Conservation (phyloP, 2,113 vertebrate genomes). For the Trogon surrucura region DNA sequence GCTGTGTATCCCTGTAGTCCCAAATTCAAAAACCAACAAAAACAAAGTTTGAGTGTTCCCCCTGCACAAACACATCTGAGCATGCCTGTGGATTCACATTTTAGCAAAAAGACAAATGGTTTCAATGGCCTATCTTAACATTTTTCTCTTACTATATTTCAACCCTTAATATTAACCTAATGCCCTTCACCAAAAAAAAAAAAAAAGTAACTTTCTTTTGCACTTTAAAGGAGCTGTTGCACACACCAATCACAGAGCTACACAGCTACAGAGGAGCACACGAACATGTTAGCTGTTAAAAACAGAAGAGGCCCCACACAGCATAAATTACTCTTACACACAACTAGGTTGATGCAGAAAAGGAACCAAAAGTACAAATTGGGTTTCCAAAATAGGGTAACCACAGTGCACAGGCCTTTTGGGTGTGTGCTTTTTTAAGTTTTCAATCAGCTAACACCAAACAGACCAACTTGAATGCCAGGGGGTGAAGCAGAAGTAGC, state of each 20-base stretch:
- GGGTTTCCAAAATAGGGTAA: neutral
- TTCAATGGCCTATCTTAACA: accelerated
- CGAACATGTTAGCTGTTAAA: accelerated
- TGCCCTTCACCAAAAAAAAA: too few species aligned
- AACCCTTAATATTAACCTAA: neutral
- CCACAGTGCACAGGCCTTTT: neutral
- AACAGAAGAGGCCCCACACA: accelerated
- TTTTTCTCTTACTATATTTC: neutral
- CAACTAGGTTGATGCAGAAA: neutral
- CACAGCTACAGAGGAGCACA: accelerated
- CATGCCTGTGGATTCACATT: neutral
- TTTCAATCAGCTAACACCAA: neutral
- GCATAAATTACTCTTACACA: neutral
- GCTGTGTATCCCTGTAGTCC: neutral
- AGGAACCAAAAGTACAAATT: neutral
- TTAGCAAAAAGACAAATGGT: neutral
- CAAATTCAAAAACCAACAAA: neutral
- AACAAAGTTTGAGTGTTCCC: neutral
- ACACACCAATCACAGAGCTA: neutral
- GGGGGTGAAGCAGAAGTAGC: neutral
- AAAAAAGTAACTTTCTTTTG: neutral
- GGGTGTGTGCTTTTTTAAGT: accelerated
- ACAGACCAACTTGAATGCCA: neutral
- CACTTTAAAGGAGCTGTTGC: neutral
- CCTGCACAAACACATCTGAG: neutral